A percentile compares a stretch with the other conserved stretches of the same genome.
Evolutionary conservation across 1,140 invertebrate species (phyloP).

Genomic region (Tetramorium simillimum): DNA sequence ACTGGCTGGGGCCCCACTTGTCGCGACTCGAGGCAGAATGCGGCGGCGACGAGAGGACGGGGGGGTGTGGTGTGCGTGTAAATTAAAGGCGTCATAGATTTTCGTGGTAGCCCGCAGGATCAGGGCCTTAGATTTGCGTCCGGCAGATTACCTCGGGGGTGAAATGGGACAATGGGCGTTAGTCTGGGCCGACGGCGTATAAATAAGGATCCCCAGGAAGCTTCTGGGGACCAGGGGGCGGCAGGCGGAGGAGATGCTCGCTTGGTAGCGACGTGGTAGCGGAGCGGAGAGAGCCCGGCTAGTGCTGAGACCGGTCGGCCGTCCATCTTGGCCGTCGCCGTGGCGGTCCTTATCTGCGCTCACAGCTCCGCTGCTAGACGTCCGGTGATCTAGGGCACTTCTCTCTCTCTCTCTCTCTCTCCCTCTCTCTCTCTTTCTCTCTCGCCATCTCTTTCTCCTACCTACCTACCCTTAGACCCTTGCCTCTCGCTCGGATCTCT

Average conservation of each 20-base stretch:
- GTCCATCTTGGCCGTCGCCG: constrained; percentile 85
- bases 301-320: constrained; percentile 82
- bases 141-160: constrained; percentile 84
- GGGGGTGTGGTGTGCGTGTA: constrained; percentile 75
- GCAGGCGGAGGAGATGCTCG: constrained; percentile 73
- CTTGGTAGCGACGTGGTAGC: constrained; percentile 72
- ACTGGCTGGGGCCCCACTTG: background rate
- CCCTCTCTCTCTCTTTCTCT: constrained; percentile 27
- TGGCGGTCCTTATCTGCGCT: constrained; percentile 85
- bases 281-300: constrained; percentile 76
- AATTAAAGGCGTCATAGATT: constrained; percentile 86
- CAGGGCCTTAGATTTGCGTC: constrained; percentile 86
- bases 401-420: constrained; percentile 60
- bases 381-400: constrained; percentile 84
- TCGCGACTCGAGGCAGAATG: constrained; percentile 39
- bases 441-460: constrained; percentile 40
- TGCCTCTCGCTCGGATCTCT: constrained; percentile 41
- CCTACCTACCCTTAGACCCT: constrained; percentile 38
- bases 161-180: constrained; percentile 86
- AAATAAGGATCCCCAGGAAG: constrained; percentile 85
- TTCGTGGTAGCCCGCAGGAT: constrained; percentile 85
- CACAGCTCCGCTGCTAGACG: constrained; percentile 85
- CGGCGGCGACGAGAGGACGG: constrained; percentile 32
- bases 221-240: constrained; percentile 71
- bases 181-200: constrained; percentile 84